Evolutionary conservation across 2,113 vertebrate species (phyloP).

Genomic region (Planiliza haematocheilus): DNA sequence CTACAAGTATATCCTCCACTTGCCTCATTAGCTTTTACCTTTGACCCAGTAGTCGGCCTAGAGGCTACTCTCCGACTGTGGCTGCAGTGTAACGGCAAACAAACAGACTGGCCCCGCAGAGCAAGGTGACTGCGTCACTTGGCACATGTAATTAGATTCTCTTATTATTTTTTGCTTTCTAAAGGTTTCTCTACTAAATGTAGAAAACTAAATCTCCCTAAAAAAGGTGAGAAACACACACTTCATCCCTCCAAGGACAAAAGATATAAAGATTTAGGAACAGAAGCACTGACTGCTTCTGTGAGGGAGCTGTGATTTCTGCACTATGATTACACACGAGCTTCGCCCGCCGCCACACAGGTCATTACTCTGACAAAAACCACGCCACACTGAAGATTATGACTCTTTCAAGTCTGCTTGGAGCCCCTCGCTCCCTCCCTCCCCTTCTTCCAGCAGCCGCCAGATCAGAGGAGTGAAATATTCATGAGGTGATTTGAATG

Average conservation of each 20-base stretch:
- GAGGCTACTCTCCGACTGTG: conserved; percentile 38
- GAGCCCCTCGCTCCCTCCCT: conserved; percentile 61
- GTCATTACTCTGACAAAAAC: conserved; percentile 42
- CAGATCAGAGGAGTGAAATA: conserved; percentile 73
- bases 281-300: not conserved
- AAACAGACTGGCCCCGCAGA: conserved; percentile 31
- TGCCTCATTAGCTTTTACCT: conserved; percentile 68
- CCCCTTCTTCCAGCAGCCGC: not conserved
- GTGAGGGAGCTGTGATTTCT: conserved; percentile 5
- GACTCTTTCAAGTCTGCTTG: conserved; percentile 62
- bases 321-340: conserved; percentile 25
- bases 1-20: conserved; percentile 61
- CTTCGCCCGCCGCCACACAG: conserved; percentile 13
- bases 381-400: conserved; percentile 32
- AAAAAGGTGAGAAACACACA: not conserved
- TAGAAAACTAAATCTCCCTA: not conserved
- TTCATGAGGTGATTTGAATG: conserved; percentile 82
- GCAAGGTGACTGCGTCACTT: conserved; percentile 62
- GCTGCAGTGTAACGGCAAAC: conserved; percentile 32
- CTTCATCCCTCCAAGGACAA: conserved; percentile 15
- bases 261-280: conserved; percentile 12
- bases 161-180: conserved; percentile 29
- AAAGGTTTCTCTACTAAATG: conserved; percentile 11
- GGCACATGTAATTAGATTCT: conserved; percentile 41
- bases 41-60: conserved; percentile 62